phyloP scores from a whole-genome alignment of 2,113 vertebrate species.

The Anthoscopus minutus region DNA sequence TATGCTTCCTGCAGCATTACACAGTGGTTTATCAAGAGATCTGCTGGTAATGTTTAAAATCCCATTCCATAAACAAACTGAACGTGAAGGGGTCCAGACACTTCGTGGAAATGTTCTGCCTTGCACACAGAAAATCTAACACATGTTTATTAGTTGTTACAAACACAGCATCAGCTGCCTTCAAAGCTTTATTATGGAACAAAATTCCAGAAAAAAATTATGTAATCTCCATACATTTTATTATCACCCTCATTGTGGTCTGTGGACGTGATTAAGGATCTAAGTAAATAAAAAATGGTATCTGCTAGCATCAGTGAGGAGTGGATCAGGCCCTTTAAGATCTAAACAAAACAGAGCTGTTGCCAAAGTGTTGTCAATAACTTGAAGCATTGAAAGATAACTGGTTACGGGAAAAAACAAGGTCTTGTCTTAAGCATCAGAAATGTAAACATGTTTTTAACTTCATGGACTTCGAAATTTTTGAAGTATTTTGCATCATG shows the following conservation, averaged over 20 bases:
- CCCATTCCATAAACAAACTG: constrained; percentile 16
- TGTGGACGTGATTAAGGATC: neutral
- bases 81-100: neutral
- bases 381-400: neutral
- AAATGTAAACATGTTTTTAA: neutral
- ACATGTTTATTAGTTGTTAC: neutral
- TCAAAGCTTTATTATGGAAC: neutral
- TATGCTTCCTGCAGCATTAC: neutral
- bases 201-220: neutral
- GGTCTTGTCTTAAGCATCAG: neutral
- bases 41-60: constrained; percentile 20
- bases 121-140: neutral
- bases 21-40: neutral
- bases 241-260: neutral
- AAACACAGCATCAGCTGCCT: neutral
- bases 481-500: neutral
- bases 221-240: neutral
- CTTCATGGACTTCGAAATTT: neutral
- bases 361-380: neutral
- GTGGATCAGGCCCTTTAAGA: neutral
- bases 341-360: neutral
- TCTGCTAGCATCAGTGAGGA: neutral
- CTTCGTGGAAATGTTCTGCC: neutral
- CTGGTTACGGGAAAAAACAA: neutral
- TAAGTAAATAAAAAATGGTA: neutral